Evolutionary conservation across 2,113 vertebrate genomes (phyloP).

Genomic region (Alouatta palliata): DNA sequence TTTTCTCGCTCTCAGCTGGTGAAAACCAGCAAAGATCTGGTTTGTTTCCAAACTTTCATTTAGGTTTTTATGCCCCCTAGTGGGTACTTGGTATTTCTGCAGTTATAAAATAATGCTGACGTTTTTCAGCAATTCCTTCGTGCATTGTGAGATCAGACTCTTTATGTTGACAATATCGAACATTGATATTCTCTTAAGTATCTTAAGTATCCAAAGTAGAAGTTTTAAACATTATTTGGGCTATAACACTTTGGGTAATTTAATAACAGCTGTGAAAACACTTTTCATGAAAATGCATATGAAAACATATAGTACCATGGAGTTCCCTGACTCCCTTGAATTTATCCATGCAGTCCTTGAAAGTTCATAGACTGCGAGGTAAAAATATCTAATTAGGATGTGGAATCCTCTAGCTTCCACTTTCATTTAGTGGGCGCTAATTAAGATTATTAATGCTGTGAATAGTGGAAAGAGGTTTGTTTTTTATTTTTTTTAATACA

Average conservation of each 20-base stretch:
- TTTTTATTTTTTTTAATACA: neutral
- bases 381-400: neutral
- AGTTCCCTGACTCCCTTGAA: neutral
- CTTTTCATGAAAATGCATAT: neutral
- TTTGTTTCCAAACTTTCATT: constrained; percentile 67
- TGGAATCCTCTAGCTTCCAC: neutral
- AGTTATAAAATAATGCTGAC: constrained; percentile 19
- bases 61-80: constrained; percentile 84
- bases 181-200: neutral
- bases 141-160: neutral
- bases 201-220: neutral
- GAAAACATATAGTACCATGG: neutral
- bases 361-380: neutral
- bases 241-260: neutral
- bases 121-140: neutral
- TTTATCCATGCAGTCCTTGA: neutral
- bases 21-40: constrained; percentile 49
- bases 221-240: neutral
- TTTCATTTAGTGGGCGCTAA: neutral
- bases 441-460: neutral
- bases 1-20: constrained; percentile 37
- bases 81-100: constrained; percentile 56
- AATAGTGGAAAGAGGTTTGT: neutral
- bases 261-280: neutral
- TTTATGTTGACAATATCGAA: neutral